phyloP scores from a whole-genome alignment of 2,888 invertebrate species.

The Idaea straminata region DNA sequence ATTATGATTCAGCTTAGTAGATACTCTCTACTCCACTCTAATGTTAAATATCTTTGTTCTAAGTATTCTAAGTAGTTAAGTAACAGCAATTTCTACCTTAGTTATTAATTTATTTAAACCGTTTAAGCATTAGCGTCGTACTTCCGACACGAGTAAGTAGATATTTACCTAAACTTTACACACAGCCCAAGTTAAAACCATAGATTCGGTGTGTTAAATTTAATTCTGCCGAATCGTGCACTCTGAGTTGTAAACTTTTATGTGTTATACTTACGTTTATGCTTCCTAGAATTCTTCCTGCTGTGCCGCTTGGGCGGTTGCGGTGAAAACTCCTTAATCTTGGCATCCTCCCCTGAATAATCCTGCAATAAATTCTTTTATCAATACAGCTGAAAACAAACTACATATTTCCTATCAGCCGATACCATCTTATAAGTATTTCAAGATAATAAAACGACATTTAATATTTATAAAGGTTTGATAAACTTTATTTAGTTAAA shows the following conservation, averaged over 20 bases:
- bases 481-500: not conserved
- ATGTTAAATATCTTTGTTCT: no score
- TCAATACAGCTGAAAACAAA: not conserved
- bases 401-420: not conserved
- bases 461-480: not conserved
- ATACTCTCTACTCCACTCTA: no score
- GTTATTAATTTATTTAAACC: not conserved
- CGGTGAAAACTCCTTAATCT: conserved; percentile 48
- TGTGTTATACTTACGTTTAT: conserved; percentile 54
- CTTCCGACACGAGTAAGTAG: not conserved
- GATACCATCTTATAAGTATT: not conserved
- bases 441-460: not conserved
- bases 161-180: not conserved
- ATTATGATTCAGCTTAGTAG: no score
- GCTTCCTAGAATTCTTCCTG: conserved; percentile 61
- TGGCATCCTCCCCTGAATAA: conserved; percentile 57
- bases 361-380: conserved; percentile 42
- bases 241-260: conserved; percentile 18
- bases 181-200: not conserved
- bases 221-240: conserved; percentile 3
- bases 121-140: not conserved
- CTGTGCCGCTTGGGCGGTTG: conserved; percentile 61
- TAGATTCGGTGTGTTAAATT: conserved; percentile 9
- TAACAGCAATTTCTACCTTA: not conserved
- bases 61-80: no score